These are phyloP conservation scores for Acropora tenuis DNA, from an alignment of 64 coral and sea anemone species.

Conservation along the genomic window DNA sequence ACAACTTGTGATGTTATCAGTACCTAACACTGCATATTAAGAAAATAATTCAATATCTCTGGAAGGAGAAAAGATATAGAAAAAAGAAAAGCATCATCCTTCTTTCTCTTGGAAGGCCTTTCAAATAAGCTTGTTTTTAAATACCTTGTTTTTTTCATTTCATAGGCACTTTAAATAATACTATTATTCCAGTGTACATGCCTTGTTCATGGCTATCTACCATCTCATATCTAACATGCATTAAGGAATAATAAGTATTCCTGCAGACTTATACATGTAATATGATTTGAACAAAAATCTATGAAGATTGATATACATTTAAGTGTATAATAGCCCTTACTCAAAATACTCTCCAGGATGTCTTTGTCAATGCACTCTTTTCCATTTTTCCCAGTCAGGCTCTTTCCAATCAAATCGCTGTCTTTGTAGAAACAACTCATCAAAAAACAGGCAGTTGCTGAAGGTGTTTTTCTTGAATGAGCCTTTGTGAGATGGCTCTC, in stretches of 20 bases:
- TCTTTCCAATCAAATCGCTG: constrained; percentile 26
- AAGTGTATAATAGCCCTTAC: constrained; percentile 41
- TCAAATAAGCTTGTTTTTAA: too few species aligned
- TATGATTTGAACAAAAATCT: not conserved
- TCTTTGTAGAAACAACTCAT: constrained; percentile 57
- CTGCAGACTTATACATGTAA: not conserved
- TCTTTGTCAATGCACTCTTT: constrained; percentile 36
- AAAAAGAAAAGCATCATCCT: too few species aligned
- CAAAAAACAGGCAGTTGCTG: constrained; percentile 54
- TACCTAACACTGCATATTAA: constrained; percentile 19
- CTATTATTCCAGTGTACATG: too few species aligned
- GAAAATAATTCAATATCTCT: not conserved
- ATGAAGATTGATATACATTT: constrained; percentile 6
- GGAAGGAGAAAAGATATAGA: too few species aligned
- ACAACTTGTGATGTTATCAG: constrained; percentile 9
- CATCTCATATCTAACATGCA: too few species aligned
- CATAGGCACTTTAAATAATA: too few species aligned
- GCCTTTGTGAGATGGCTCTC: constrained; percentile 63
- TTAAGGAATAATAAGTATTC: not conserved
- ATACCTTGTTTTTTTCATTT: too few species aligned
- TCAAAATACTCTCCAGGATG: constrained; percentile 63
- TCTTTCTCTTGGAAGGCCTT: too few species aligned
- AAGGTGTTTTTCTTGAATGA: constrained; percentile 18
- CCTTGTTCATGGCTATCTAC: too few species aligned
- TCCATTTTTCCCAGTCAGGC: constrained; percentile 34